Evolutionary conservation across 2,113 vertebrate genomes (phyloP), one percentile per base, ranked within the genome.

Genomic region (Chloropsis cyanopogon): DNA sequence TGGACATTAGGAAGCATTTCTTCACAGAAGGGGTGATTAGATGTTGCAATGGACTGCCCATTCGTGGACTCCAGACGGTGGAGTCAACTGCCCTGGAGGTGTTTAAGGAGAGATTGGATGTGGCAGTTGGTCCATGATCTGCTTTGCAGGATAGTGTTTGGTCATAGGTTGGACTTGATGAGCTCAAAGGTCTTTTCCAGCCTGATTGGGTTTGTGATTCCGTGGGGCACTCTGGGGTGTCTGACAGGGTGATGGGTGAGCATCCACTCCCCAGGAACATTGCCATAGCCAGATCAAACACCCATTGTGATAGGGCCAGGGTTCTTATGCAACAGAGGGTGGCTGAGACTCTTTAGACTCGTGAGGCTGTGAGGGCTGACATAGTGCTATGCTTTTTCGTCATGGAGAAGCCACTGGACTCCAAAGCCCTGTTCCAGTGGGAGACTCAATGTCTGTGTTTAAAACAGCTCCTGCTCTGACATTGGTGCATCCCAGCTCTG

Each of bases 291-390:
- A 9, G 20, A 39, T 49, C n/a, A 39, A 46, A 33, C 23, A 16
- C 14, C 20, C 11, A 5, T 0, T 7, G 2, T 0, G 0, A 14
- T 9, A 10, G 7, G 9, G 6, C 9, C 11, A 2, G 18, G 11
- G 31, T 31, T 39, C 11, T 54, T 52, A 13, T 29, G 23, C 11
- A 57, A 44, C n/a, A 53, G 31, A 44, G 18, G 7, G 16, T 5
- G 13, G 8, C 12, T 60, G 82, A 69, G 44, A 8, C 3, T 1
- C n/a, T 42, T 39, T 1, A 49, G 44, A 15, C 0, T 0, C 24
- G 11, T 35, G 20, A 60, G 12, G 20, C 17, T 39, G 18, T 17
- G 23, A 31, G 8, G 26, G 11, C 39, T 83, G 15, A 16, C 13
- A 4, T 5, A 10, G 12, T 31, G 21, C 18, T 64, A 0, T 28